Evolutionary conservation across 2,888 invertebrate genomes (phyloP).

Genomic region (Ctenicera cuprea): DNA sequence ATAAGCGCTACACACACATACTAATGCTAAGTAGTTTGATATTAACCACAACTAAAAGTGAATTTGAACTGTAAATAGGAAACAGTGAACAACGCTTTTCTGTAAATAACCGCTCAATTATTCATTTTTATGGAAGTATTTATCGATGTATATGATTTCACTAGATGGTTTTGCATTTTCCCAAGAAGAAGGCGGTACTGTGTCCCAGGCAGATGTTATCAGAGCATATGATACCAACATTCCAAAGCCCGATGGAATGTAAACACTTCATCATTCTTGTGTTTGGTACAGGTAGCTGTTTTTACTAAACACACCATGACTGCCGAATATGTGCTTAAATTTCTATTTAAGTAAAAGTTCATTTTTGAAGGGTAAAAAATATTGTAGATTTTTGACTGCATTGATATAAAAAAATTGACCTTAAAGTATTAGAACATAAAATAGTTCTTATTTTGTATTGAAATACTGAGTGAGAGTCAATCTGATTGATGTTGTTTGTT

Average conservation of each 20-base stretch:
- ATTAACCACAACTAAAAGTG: constrained; percentile 10
- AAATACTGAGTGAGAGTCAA: too few species aligned
- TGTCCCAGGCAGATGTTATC: constrained; percentile 95
- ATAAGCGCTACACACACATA: constrained; percentile 27
- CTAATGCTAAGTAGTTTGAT: constrained; percentile 17
- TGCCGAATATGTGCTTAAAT: constrained; percentile 37
- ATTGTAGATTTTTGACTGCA: too few species aligned
- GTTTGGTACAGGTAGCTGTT: constrained; percentile 3
- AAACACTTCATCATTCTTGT: constrained; percentile 14
- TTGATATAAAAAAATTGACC: too few species aligned
- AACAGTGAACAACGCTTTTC: neutral
- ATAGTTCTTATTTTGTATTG: too few species aligned
- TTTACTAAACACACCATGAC: constrained; percentile 26
- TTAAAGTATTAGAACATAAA: too few species aligned
- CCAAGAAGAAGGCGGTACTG: constrained; percentile 98
- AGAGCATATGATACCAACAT: constrained; percentile 96
- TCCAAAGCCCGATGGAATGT: constrained; percentile 83
- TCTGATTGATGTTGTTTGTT: too few species aligned
- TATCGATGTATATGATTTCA: constrained; percentile 53
- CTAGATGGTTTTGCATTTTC: constrained; percentile 99
- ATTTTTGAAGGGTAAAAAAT: neutral
- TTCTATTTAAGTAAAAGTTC: neutral
- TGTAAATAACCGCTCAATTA: constrained; percentile 15
- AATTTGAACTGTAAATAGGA: constrained; percentile 24
- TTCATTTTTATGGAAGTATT: neutral